phyloP scores from a whole-genome alignment of 2,113 vertebrate genomes.

The Mugil cephalus region DNA sequence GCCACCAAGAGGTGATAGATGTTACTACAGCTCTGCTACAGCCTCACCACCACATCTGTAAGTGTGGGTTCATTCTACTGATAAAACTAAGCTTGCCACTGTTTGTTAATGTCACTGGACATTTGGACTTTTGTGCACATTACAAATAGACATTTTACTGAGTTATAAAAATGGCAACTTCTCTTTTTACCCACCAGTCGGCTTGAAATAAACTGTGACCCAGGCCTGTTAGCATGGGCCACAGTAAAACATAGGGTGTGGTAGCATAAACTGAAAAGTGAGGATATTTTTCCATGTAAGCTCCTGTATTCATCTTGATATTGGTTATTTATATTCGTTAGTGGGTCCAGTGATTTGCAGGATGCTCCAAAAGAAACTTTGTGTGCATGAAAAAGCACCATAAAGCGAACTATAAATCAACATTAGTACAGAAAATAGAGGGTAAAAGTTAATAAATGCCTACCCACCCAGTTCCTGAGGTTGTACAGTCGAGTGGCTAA shows the following conservation, averaged over 20 bases:
- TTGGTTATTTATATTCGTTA: no score
- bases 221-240: no score
- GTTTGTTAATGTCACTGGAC: not conserved
- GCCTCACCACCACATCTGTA: not conserved
- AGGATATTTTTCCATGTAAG: no score
- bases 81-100: constrained; percentile 27
- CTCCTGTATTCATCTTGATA: no score
- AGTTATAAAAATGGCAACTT: not conserved
- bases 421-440: not conserved
- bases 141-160: constrained; percentile 2
- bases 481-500: not conserved
- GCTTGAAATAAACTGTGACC: not conserved
- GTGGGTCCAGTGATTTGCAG: no score
- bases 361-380: no score
- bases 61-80: constrained; percentile 4
- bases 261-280: no score
- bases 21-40: constrained; percentile 19
- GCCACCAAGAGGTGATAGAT: constrained; percentile 75
- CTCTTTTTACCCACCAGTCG: not conserved
- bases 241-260: no score
- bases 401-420: not conserved
- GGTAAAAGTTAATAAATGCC: constrained; percentile 2
- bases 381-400: not conserved
- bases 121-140: constrained; percentile 23
- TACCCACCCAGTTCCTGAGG: not conserved